A percentile compares a stretch with the other conserved stretches of the same genome.
Evolutionary conservation across 2,113 vertebrate species (phyloP).

Genomic region (Loxodonta africana): DNA sequence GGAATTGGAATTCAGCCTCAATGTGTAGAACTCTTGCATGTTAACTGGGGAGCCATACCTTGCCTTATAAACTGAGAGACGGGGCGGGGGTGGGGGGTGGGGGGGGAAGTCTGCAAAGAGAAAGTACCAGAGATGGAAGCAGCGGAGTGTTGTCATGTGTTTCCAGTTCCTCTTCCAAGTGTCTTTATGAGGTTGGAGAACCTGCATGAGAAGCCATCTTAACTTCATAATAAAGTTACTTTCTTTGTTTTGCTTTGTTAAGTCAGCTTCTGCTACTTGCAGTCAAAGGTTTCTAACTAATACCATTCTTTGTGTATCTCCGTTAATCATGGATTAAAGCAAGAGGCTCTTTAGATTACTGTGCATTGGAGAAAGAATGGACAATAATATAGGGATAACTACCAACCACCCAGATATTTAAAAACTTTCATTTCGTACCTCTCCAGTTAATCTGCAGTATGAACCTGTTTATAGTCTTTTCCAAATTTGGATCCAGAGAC

Average conservation of each 20-base stretch:
- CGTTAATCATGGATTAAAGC: neutral
- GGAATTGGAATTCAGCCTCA: neutral
- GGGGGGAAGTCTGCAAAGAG: neutral
- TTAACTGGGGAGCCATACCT: neutral
- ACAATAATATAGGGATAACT: neutral
- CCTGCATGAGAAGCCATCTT: neutral
- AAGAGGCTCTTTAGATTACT: neutral
- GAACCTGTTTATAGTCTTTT: neutral
- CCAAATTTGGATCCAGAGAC: constrained; percentile 15
- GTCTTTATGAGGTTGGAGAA: neutral
- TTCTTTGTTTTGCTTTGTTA: neutral
- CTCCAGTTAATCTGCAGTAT: neutral
- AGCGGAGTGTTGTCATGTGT: neutral
- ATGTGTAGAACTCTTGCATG: neutral
- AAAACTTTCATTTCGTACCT: neutral
- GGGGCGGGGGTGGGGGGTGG: neutral
- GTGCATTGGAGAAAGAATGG: neutral
- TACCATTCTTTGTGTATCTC: neutral
- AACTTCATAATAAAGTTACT: neutral
- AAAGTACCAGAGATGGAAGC: neutral
- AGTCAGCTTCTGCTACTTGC: constrained; percentile 11
- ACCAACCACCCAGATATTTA: neutral
- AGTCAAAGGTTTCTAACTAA: neutral
- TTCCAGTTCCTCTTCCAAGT: neutral
- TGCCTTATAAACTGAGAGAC: neutral